These are phyloP conservation scores for Parauchenoglanis ngamensis DNA, from an alignment of 2,797 vertebrate species.

Conservation along the genomic window DNA sequence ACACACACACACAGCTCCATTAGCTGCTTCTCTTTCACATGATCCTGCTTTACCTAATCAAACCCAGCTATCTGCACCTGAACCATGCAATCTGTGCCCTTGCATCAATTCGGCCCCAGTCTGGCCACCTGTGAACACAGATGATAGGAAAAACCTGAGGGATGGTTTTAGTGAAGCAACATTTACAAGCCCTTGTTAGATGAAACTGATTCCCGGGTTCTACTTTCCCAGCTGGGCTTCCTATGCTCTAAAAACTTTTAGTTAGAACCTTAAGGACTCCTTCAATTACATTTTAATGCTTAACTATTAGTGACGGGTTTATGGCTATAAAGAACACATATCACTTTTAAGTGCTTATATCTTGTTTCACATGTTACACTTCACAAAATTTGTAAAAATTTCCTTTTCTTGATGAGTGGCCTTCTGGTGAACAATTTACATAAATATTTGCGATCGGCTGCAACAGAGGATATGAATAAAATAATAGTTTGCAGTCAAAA, in stretches of 20 bases:
- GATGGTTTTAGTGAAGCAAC: not conserved
- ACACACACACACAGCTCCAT: not conserved
- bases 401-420: not conserved
- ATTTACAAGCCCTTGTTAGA: not conserved
- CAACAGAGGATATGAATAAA: too few species aligned
- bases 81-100: not conserved
- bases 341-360: not conserved
- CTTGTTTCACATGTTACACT: not conserved
- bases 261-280: not conserved
- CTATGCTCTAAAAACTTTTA: not conserved
- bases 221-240: not conserved
- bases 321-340: not conserved
- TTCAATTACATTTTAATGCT: not conserved
- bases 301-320: not conserved
- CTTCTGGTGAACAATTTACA: not conserved
- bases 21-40: not conserved
- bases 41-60: constrained; percentile 17
- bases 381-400: not conserved
- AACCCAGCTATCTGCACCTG: constrained; percentile 19
- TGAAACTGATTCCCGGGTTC: not conserved
- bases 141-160: not conserved
- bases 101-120: not conserved
- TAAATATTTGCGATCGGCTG: too few species aligned
- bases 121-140: constrained; percentile 27
- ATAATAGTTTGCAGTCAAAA: not conserved